phyloP scores from a whole-genome alignment of 2,888 invertebrate species.

The Leptarthrus brevirostris region DNA sequence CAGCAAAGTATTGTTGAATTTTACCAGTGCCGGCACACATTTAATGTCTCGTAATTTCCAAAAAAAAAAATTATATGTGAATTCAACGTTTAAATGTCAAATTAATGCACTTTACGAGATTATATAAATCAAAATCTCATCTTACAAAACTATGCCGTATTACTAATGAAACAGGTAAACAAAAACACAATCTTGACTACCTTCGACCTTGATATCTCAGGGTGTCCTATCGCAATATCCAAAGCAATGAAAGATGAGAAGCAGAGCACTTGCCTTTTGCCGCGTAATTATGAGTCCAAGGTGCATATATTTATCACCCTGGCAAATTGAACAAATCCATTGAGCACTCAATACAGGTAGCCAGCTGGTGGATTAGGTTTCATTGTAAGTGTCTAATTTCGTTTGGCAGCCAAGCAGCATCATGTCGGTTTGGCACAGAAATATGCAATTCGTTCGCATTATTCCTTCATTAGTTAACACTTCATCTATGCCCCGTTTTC shows the following conservation, averaged over 20 bases:
- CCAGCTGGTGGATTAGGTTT: background rate
- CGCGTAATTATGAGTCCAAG: background rate
- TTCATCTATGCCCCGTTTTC: background rate
- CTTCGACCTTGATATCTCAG: background rate
- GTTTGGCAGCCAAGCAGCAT: background rate
- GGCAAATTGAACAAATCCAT: slow-evolving; percentile 1
- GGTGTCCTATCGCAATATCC: background rate
- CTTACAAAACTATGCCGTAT: too few species aligned
- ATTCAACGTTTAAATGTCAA: too few species aligned
- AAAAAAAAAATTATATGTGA: too few species aligned
- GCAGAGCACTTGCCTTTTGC: background rate
- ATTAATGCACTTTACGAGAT: too few species aligned
- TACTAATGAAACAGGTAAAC: too few species aligned
- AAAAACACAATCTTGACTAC: too few species aligned
- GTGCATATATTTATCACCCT: background rate
- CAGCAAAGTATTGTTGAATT: too few species aligned
- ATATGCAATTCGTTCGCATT: background rate
- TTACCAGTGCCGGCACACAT: too few species aligned
- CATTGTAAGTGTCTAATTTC: background rate
- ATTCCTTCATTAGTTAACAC: background rate
- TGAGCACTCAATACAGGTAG: background rate
- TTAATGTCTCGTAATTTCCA: too few species aligned
- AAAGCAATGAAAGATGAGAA: slow-evolving; percentile 1
- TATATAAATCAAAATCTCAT: too few species aligned
- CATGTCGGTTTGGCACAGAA: background rate